Base-by-base conservation (phyloP, 2,113 vertebrate species). In the Copsychus sechellarum region DNA sequence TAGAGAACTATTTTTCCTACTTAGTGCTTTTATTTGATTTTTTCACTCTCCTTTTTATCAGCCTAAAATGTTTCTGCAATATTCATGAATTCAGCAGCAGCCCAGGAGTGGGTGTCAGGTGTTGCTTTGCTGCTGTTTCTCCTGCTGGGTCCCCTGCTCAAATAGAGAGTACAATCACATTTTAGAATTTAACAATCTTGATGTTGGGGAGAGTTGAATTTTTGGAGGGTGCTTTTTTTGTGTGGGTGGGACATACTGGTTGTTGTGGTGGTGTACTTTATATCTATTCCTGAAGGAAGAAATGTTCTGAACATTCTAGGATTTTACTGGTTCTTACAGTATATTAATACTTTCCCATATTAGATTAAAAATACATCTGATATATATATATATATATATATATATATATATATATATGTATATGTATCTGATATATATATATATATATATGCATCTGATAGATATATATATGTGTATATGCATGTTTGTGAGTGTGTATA, bases 41-140 rank as follows among this genome's bases (percentile, higher is more conserved):
- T 87, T 86, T 88, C 45, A 42, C 33, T 73, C 72, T 90, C 18
- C 26, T 90, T 94, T 94, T 95, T 62, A 91, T 74, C 69, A 84
- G 70, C 61, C 65, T 89, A 89, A 93, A 95, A 79, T 45, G 36
- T 84, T 95, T 79, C 83, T 89, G 69, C 81, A 82, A 69, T 94
- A 94, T 95, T 95, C 83, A 95, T 84, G 26, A 93, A 84, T 92
- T 93, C 83, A 95, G 86, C 45, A 88, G 88, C 69, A 91, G 84
- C 69, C 43, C 77, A 89, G 83, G 95, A 96, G 89, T 95, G 81
- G 95, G 94, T 84, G 88, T 92, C 53, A 76, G 83, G 92, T 92
- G 92, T 76, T 93, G 89, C 71, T 96, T 91, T 83, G 73, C 77
- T 84, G 4, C 72, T 84, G n/a, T 60, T 87, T 74, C 70, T 95